Conservation (phyloP, 2,113 vertebrate species). For the Calidris pugnax region DNA sequence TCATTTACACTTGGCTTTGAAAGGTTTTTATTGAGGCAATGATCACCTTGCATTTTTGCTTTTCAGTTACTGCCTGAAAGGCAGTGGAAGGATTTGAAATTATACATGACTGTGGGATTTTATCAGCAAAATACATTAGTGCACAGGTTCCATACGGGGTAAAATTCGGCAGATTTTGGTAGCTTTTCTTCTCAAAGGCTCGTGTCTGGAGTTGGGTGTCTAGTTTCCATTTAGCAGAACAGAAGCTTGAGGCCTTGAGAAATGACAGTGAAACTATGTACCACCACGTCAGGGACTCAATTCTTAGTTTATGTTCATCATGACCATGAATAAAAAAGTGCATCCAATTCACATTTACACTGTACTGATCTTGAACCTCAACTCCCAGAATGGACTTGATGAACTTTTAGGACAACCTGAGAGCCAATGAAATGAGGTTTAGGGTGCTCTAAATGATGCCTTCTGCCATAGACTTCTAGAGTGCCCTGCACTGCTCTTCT, state of each 20-base stretch:
- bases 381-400: background rate
- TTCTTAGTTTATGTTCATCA: background rate
- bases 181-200: background rate
- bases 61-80: constrained; percentile 15
- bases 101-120: background rate
- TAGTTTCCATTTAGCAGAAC: background rate
- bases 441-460: background rate
- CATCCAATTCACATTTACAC: background rate
- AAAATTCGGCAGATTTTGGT: background rate
- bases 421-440: background rate
- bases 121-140: background rate
- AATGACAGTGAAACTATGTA: background rate
- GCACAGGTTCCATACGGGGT: background rate
- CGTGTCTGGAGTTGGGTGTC: background rate
- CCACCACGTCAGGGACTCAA: background rate
- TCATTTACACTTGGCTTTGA: background rate
- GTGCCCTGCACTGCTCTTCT: background rate
- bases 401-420: background rate
- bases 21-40: constrained; percentile 14
- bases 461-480: background rate
- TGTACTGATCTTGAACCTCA: background rate
- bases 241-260: background rate
- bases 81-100: background rate
- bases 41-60: background rate
- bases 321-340: background rate